These are phyloP conservation scores for Eupristina koningsbergeri DNA, from an alignment of 1,140 invertebrate genomes.

Conservation along the genomic window DNA sequence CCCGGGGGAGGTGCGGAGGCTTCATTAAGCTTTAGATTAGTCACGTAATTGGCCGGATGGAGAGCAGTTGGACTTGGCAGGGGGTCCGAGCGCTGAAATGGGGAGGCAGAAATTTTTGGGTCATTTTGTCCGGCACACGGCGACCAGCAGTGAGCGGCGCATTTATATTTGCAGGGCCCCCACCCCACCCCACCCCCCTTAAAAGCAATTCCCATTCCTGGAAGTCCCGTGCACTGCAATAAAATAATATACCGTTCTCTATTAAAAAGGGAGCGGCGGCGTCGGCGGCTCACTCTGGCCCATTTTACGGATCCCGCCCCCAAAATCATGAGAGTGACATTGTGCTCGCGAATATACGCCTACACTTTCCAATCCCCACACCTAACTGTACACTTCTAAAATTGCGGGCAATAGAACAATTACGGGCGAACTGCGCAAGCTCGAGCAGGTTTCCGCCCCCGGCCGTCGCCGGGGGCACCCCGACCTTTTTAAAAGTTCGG, in stretches of 20 bases:
- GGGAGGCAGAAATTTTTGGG: background rate
- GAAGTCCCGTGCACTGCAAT: conserved; percentile 14
- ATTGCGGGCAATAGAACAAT: conserved; percentile 55
- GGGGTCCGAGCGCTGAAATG: no score
- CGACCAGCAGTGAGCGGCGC: background rate
- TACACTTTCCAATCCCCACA: background rate
- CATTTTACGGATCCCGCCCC: background rate
- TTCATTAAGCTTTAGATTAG: background rate
- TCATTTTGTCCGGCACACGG: background rate
- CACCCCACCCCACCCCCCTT: background rate
- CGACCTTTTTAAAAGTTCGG: background rate
- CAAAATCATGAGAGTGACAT: conserved; percentile 25
- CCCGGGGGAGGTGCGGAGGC: no score
- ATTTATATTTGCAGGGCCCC: background rate
- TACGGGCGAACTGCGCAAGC: conserved; percentile 31
- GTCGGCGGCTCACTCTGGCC: conserved; percentile 9
- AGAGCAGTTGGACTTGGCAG: no score
- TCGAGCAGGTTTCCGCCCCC: background rate
- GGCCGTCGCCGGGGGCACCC: background rate
- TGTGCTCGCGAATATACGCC: background rate
- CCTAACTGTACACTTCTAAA: conserved; percentile 51
- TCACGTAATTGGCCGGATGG: background rate
- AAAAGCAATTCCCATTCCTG: background rate
- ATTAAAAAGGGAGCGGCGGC: conserved; percentile 45
- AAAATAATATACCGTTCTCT: conserved; percentile 16